Evolutionary conservation across 2,888 invertebrate genomes (phyloP), one percentile per base, ranked within the genome.

Genomic region (Allacma fusca): DNA sequence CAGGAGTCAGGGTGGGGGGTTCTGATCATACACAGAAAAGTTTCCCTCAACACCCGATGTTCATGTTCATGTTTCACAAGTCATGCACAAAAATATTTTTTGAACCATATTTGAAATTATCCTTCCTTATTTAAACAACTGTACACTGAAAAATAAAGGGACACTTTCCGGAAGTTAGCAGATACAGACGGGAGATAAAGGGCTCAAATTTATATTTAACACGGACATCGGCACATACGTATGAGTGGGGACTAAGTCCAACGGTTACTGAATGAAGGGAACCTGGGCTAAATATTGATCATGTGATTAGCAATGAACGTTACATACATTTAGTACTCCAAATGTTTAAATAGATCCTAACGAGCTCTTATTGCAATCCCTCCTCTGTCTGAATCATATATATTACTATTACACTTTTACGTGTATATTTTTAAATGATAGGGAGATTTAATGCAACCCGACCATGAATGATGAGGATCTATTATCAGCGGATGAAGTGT

Each of bases 81-180:
- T n/a, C n/a, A n/a, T n/a, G n/a, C n/a, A n/a, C n/a, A n/a, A n/a
- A n/a, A n/a, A n/a, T n/a, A n/a, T n/a, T n/a, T n/a, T n/a, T n/a
- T n/a, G n/a, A n/a, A n/a, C n/a, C n/a, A n/a, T n/a, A n/a, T n/a
- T n/a, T n/a, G n/a, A n/a, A n/a, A n/a, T n/a, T n/a, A n/a, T n/a
- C n/a, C 1, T 65, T 19, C 65, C 5, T 28, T 28, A 26, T n/a
- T n/a, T n/a, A n/a, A n/a, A n/a, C n/a, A n/a, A n/a, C n/a, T n/a
- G n/a, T n/a, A n/a, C n/a, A n/a, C n/a, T n/a, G n/a, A 50, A 16
- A 62, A 62, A 62, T 16, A 26, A 23, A 65, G 28, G 29, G 65
- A 19, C 13, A 9, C 65, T 65, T 65, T 65, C 65, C 65, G 65
- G 65, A 65, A 65, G 65, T 65, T 65, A 29, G 29, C 28, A 65